Base-by-base conservation (phyloP, 1,140 invertebrate genomes). In the Cylas formicarius region DNA sequence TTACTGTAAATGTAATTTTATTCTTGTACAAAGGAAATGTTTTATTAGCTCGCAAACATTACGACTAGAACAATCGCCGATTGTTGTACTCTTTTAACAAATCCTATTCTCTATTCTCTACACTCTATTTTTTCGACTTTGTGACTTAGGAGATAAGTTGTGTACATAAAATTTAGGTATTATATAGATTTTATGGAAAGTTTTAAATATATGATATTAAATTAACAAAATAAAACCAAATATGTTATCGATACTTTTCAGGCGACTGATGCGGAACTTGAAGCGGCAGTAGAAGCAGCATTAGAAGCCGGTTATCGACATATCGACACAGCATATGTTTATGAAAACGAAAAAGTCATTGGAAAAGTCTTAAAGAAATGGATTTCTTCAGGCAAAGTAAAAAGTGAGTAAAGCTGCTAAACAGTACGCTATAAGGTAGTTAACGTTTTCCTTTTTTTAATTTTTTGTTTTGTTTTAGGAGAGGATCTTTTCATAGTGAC, bases 401-500 rank as follows among this genome's bases (percentile, higher is more conserved):
- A 76, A 48, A 71, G 60, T 58, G 53, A 28, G 39, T 36, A 17
- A n/a, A n/a, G n/a, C n/a, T n/a, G n/a, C n/a, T n/a, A n/a, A n/a
- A n/a, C n/a, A 3, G 13, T 29, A 6, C 9, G 3, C 9, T 14
- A 3, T 29, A 11, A 29, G 17, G 11, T 29, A 3, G 17, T 6
- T 14, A 3, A 14, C 3, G 4, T 9, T 29, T 26, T 23, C 7
- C 2, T 22, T 37, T 10, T 37, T 35, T 24, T 35, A 11, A 35
- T 17, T 5, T n/a, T n/a, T n/a, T n/a, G n/a, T n/a, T n/a, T 40
- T 40, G 35, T 53, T 48, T 16, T 27, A 63, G 61, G 87, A 27
- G 77, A 84, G 57, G 85, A 90, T 19, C 65, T 91, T 16, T 92
- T 87, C 63, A 73, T 91, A 41, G 82, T 82, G 1, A 86, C 87